phyloP scores from a whole-genome alignment of 2,797 vertebrate genomes.

The Poeciliopsis gracilis region DNA sequence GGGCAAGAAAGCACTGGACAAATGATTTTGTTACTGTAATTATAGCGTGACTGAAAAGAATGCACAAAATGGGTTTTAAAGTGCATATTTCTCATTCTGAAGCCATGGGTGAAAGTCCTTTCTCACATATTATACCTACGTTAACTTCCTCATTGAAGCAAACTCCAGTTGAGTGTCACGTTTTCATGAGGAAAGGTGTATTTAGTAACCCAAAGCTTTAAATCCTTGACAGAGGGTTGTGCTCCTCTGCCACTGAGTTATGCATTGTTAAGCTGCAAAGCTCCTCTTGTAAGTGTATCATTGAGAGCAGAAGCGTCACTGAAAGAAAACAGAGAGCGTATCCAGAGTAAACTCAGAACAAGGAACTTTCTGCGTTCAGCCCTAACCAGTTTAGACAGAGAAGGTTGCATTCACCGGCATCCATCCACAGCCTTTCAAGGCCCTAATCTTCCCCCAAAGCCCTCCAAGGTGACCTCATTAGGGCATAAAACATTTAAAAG shows the following conservation, averaged over 20 bases:
- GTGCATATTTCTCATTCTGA: conserved; percentile 21
- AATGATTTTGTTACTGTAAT: background rate
- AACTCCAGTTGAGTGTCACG: conserved; percentile 36
- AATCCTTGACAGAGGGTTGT: conserved; percentile 47
- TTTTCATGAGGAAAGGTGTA: conserved; percentile 36
- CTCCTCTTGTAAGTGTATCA: conserved; percentile 70
- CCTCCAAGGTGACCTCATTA: conserved; percentile 33
- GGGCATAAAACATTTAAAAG: conserved; percentile 28
- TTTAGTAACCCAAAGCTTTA: conserved; percentile 60
- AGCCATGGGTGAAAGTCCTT: conserved; percentile 2
- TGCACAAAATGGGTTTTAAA: conserved; percentile 8
- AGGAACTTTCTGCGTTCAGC: conserved; percentile 45
- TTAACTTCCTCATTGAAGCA: conserved; percentile 28
- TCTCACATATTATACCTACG: conserved; percentile 24
- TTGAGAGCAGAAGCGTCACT: conserved; percentile 55
- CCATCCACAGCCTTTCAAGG: conserved; percentile 69
- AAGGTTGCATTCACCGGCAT: conserved; percentile 68
- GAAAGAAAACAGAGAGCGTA: conserved; percentile 59
- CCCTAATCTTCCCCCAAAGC: conserved; percentile 33
- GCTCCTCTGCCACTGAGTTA: conserved; percentile 70
- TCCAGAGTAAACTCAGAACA: conserved; percentile 34
- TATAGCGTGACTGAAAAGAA: background rate
- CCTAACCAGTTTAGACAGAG: conserved; percentile 64
- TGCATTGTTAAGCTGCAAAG: conserved; percentile 60
- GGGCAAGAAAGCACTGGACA: conserved; percentile 1